Conservation (phyloP, 2,888 invertebrate genomes). For the Euphydryas editha region DNA sequence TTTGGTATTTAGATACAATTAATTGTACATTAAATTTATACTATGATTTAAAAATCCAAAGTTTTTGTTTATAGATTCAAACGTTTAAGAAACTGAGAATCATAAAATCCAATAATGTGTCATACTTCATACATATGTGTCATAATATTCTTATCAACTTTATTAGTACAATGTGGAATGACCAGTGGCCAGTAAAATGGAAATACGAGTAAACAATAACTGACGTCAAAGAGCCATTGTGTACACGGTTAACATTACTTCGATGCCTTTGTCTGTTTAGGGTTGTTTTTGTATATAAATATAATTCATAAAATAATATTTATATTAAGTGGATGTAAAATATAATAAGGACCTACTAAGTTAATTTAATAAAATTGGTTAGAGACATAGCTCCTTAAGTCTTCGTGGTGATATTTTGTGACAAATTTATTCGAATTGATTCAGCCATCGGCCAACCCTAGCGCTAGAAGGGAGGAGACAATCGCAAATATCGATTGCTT, state of each 20-base stretch:
- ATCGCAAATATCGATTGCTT: constrained; percentile 70
- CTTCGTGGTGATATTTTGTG: not conserved
- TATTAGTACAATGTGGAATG: constrained; percentile 7
- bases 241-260: constrained; percentile 25
- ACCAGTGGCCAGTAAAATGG: constrained; percentile 28
- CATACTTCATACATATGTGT: not conserved
- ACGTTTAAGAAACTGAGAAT: not conserved
- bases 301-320: not conserved
- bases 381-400: not conserved
- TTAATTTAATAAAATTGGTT: not conserved
- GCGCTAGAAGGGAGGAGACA: constrained; percentile 51
- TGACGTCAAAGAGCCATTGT: constrained; percentile 35
- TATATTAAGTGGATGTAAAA: not conserved
- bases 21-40: no score
- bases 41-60: not conserved
- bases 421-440: constrained; percentile 14
- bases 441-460: constrained; percentile 14
- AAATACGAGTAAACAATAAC: constrained; percentile 35
- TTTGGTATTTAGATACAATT: not conserved
- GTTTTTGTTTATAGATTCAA: not conserved
- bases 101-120: not conserved
- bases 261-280: constrained; percentile 20
- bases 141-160: constrained; percentile 14
- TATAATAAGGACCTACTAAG: not conserved
- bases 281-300: constrained; percentile 18